These are phyloP conservation scores for Streptopelia turtur DNA, from an alignment of 2,797 vertebrate species.

Conservation along the genomic window DNA sequence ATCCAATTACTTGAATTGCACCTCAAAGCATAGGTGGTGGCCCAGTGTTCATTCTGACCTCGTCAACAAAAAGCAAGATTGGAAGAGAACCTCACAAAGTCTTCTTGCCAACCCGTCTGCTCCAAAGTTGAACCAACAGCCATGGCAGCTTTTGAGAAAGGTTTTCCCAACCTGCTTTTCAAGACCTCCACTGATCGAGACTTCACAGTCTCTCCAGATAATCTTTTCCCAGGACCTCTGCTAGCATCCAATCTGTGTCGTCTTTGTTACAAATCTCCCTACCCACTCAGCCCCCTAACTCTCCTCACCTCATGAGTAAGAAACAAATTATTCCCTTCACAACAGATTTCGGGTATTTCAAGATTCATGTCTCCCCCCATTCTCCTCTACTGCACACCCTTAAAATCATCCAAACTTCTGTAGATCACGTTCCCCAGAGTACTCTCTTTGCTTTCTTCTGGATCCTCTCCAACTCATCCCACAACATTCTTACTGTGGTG, in stretches of 20 bases:
- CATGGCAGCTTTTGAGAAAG: neutral
- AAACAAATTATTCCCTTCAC: neutral
- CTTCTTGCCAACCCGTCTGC: neutral
- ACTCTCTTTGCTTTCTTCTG: neutral
- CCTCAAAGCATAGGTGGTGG: neutral
- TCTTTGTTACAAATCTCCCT: neutral
- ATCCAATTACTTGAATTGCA: neutral
- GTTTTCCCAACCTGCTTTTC: neutral
- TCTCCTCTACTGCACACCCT: neutral
- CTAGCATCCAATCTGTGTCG: neutral
- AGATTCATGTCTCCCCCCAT: neutral
- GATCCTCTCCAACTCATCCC: conserved; percentile 29
- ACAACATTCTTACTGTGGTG: neutral
- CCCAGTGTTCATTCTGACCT: neutral
- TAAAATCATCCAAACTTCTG: neutral
- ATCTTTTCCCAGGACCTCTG: neutral
- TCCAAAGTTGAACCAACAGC: neutral
- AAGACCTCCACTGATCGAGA: neutral
- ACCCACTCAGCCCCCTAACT: neutral
- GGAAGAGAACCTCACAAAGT: neutral
- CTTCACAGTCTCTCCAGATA: neutral
- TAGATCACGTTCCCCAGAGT: neutral
- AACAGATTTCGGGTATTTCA: neutral
- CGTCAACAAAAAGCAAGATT: neutral
- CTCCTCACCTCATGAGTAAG: neutral